A percentile compares a stretch with the other conserved stretches of the same genome.
phyloP scores from a whole-genome alignment of 2,113 vertebrate species.

The Calyptommatus sinebrachiatus region DNA sequence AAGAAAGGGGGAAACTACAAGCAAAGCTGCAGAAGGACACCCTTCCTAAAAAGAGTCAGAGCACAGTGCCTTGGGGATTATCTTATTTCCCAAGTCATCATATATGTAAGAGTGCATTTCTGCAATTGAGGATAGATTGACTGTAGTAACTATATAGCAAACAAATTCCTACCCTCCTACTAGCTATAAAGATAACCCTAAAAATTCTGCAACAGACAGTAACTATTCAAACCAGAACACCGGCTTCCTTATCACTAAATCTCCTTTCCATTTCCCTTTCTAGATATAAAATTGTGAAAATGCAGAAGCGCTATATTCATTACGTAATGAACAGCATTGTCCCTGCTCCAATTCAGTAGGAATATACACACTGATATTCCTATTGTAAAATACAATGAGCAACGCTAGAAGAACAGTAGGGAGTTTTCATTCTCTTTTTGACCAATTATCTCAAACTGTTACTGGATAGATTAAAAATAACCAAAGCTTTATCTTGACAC shows the following conservation, averaged over 20 bases:
- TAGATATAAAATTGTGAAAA: background rate
- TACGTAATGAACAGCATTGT: background rate
- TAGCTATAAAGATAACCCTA: background rate
- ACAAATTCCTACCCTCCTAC: background rate
- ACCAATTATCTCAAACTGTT: background rate
- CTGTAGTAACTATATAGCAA: background rate
- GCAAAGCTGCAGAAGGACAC: constrained; percentile 17
- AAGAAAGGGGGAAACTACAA: background rate
- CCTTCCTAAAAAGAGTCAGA: constrained; percentile 21
- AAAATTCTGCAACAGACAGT: no score
- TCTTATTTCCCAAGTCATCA: constrained; percentile 7
- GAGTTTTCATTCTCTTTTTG: background rate
- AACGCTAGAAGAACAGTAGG: background rate
- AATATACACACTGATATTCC: background rate
- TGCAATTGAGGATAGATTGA: background rate
- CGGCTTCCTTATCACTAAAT: background rate
- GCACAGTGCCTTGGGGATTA: background rate
- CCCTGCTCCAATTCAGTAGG: background rate
- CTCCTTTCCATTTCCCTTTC: background rate
- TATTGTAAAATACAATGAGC: background rate
- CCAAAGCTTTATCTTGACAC: background rate
- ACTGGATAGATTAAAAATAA: background rate
- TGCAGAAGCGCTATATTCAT: background rate
- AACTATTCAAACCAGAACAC: background rate
- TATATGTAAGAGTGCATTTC: constrained; percentile 5